Percentiles rank a stretch among this genome's conserved stretches.
These are phyloP conservation scores for Drosophila neonasuta DNA, from an alignment of 2,888 invertebrate genomes.

Conservation along the genomic window DNA sequence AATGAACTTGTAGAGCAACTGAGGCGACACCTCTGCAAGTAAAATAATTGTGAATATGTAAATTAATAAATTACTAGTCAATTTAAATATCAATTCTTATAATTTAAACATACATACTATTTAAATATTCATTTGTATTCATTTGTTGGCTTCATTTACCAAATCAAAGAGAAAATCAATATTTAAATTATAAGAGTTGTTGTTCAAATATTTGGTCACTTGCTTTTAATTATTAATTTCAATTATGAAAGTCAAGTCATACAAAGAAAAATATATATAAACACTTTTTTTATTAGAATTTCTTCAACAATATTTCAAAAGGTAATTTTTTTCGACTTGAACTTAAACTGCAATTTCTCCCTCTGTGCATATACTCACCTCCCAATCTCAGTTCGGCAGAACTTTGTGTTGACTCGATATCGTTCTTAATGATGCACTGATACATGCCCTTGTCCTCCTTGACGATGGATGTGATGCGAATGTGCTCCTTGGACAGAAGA, in stretches of 20 bases:
- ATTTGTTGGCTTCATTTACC: too few relatives aligned
- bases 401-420: slow-evolving; percentile 91
- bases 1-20: slow-evolving; percentile 89
- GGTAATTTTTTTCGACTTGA: not conserved
- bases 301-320: not conserved
- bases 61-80: not conserved
- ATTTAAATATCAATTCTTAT: too few relatives aligned
- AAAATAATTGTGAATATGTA: not conserved
- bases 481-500: slow-evolving; percentile 83
- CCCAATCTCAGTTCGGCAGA: slow-evolving; percentile 90
- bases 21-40: slow-evolving; percentile 87
- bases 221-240: too few relatives aligned
- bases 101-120: too few relatives aligned
- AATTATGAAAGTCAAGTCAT: too few relatives aligned
- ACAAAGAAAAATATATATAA: too few relatives aligned
- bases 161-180: too few relatives aligned
- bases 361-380: slow-evolving; percentile 83
- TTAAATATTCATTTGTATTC: too few relatives aligned
- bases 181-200: not conserved
- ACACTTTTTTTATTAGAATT: too few relatives aligned
- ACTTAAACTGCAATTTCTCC: not conserved
- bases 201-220: too few relatives aligned
- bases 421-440: slow-evolving; percentile 93
- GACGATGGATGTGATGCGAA: slow-evolving; percentile 86
- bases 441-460: slow-evolving; percentile 94